A percentile compares a stretch with the other conserved stretches of the same genome.
These are phyloP conservation scores for Rafetus swinhoei DNA, from an alignment of 2,113 vertebrate genomes.

Conservation along the genomic window DNA sequence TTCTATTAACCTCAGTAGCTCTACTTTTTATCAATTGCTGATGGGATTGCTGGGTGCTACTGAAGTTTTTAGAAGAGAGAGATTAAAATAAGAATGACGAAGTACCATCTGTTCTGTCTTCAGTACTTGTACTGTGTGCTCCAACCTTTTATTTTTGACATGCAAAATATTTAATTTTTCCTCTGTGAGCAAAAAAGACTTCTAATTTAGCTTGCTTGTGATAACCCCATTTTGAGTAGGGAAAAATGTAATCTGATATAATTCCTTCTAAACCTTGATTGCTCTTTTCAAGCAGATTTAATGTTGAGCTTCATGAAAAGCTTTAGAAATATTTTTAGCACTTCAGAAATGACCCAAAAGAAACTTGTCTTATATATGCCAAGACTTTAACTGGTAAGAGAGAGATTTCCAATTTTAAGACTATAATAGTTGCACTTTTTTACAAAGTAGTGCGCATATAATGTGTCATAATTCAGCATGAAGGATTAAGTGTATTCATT, in stretches of 20 bases:
- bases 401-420: not conserved
- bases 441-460: rapidly evolving
- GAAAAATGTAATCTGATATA: not conserved
- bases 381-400: not conserved
- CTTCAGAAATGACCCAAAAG: not conserved
- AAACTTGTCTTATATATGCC: not conserved
- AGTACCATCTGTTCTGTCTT: not conserved
- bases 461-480: not conserved
- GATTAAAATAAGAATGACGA: not conserved
- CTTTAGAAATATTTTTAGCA: conserved; percentile 24
- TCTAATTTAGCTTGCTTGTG: not conserved
- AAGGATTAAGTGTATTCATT: conserved; percentile 7
- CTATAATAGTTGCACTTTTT: not conserved
- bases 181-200: not conserved
- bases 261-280: conserved; percentile 15
- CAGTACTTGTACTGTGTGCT: not conserved
- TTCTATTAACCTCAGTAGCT: not conserved
- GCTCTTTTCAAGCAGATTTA: not conserved
- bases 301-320: not conserved
- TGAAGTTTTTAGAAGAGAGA: not conserved
- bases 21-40: not conserved
- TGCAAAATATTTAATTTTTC: not conserved
- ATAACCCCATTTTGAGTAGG: conserved; percentile 28
- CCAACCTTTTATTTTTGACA: not conserved
- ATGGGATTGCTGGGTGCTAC: not conserved